Conservation (phyloP, 2,888 invertebrate species). For the Kryphioiulus occultus region DNA sequence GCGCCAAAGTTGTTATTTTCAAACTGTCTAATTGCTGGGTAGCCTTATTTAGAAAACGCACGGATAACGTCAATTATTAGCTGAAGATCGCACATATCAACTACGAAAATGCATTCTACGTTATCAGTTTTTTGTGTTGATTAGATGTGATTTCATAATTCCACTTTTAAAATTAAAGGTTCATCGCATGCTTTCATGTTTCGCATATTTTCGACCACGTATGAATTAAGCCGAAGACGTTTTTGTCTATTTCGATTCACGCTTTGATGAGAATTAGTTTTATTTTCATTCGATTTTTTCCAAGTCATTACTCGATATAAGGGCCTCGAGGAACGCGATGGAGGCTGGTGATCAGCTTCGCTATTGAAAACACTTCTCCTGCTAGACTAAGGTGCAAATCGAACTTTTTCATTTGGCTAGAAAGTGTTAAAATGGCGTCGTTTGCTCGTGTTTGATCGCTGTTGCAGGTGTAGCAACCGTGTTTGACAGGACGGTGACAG, state of each 20-base stretch:
- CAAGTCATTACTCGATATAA: too few species aligned
- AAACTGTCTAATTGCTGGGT: background rate
- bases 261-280: background rate
- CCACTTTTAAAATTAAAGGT: background rate
- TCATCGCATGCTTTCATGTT: background rate
- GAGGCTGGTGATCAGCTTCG: background rate
- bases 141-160: background rate
- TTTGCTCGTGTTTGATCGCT: background rate
- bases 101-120: too few species aligned
- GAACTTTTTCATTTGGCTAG: background rate
- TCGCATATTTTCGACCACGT: background rate
- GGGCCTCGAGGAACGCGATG: too few species aligned
- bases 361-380: background rate
- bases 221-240: background rate
- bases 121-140: too few species aligned
- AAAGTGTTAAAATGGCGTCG: slow-evolving; percentile 19
- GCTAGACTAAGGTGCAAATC: slow-evolving; percentile 17
- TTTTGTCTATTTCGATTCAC: too few species aligned
- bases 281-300: background rate
- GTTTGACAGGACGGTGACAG: slow-evolving; percentile 31
- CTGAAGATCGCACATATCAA: too few species aligned
- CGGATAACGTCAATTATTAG: too few species aligned
- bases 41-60: too few species aligned
- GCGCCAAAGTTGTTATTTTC: background rate
- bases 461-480: slow-evolving; percentile 26